phyloP scores from a whole-genome alignment of 30 jellyfish, hydroid and myxozoan species.

The Pseudorhiza aurosa region DNA sequence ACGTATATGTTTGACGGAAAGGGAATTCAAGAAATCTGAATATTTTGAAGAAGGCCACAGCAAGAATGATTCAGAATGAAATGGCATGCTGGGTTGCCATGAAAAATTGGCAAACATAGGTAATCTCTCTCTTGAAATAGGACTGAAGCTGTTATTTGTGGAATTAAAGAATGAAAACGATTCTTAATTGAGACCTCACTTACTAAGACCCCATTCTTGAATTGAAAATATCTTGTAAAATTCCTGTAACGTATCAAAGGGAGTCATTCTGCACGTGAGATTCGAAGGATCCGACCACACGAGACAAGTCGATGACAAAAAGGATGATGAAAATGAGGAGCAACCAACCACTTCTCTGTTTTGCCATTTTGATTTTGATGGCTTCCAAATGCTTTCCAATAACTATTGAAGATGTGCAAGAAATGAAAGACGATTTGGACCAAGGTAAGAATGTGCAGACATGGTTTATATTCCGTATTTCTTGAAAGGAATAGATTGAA shows the following conservation, averaged over 20 bases:
- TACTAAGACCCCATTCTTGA: no score
- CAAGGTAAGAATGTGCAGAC: constrained; percentile 16
- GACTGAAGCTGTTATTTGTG: background rate
- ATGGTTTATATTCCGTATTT: no score
- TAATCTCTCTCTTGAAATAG: constrained; percentile 12
- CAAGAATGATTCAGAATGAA: background rate
- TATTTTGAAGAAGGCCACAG: constrained; percentile 1
- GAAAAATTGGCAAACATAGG: constrained; percentile 8
- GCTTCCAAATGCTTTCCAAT: background rate
- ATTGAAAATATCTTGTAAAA: background rate
- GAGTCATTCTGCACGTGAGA: background rate
- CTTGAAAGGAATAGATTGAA: no score
- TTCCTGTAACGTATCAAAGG: background rate
- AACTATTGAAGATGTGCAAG: constrained; percentile 18
- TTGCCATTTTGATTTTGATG: background rate
- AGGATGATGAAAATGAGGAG: background rate
- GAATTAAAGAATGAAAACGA: no score
- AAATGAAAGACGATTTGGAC: constrained; percentile 23
- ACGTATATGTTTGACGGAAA: background rate
- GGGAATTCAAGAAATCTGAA: constrained; percentile 19
- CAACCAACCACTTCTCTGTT: background rate
- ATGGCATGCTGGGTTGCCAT: constrained; percentile 11
- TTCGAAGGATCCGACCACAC: no score
- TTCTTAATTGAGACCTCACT: no score
- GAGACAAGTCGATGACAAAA: no score